These are phyloP conservation scores for Therioaphis trifolii DNA, from an alignment of 2,888 invertebrate genomes.

Conservation along the genomic window DNA sequence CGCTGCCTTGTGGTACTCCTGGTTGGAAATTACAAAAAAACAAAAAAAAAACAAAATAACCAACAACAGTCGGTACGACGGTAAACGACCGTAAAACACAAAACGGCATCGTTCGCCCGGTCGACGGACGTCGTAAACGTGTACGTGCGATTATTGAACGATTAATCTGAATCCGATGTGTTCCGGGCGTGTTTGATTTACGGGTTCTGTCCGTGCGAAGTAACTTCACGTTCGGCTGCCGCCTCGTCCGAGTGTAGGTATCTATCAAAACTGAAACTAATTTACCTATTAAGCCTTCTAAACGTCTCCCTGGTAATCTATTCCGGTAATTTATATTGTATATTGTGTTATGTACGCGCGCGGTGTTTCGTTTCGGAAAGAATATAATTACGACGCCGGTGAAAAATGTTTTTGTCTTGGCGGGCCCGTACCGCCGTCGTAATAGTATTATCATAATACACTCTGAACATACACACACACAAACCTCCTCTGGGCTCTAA, in stretches of 20 bases:
- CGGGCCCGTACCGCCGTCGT: background rate
- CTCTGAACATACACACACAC: background rate
- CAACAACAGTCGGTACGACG: no score
- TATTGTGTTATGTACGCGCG: background rate
- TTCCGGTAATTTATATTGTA: slow-evolving; percentile 38
- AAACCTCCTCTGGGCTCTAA: no score
- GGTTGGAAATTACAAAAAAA: no score
- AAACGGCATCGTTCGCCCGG: background rate
- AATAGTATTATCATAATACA: no score
- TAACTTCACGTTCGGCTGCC: background rate
- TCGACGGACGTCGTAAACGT: background rate
- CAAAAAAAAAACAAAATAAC: no score
- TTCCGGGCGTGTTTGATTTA: slow-evolving; percentile 42
- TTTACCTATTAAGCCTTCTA: slow-evolving; percentile 53
- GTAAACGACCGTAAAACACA: no score
- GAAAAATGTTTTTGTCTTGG: slow-evolving; percentile 54
- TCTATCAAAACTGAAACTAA: slow-evolving; percentile 59
- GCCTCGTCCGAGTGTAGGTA: background rate
- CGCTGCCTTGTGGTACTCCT: no score
- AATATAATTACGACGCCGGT: slow-evolving; percentile 43
- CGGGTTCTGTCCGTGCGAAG: slow-evolving; percentile 23
- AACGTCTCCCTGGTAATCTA: slow-evolving; percentile 32
- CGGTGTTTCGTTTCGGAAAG: slow-evolving; percentile 27
- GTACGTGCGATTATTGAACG: background rate
- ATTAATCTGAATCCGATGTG: slow-evolving; percentile 35